Evolutionary conservation across 1,140 invertebrate species (phyloP).

Genomic region (Plutomurus gul): DNA sequence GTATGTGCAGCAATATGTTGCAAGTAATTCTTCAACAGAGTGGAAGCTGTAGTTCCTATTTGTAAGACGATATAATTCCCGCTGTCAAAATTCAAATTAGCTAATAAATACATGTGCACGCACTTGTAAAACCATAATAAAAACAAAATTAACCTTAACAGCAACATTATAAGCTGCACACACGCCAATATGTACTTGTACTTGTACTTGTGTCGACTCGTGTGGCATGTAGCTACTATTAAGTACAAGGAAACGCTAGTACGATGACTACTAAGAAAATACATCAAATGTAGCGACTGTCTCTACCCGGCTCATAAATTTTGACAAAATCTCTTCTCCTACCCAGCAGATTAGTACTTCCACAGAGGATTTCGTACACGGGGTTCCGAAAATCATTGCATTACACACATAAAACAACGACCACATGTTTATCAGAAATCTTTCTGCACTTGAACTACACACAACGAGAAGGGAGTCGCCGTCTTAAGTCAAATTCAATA

Average conservation of each 20-base stretch:
- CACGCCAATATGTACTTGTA: neutral
- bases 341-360: neutral
- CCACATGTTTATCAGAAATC: no score
- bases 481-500: no score
- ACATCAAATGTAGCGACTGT: neutral
- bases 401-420: no score
- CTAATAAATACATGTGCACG: constrained; percentile 16
- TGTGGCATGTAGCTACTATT: no score
- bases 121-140: constrained; percentile 1
- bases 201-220: neutral
- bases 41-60: neutral
- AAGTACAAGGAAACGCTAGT: neutral
- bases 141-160: constrained; percentile 27
- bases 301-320: neutral
- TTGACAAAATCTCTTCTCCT: neutral
- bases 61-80: neutral
- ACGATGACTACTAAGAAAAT: neutral
- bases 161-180: neutral
- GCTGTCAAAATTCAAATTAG: constrained; percentile 19
- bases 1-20: neutral
- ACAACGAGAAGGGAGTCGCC: no score
- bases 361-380: neutral
- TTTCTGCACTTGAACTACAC: no score
- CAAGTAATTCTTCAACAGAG: neutral
- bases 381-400: neutral